Base-by-base conservation (phyloP, 1,140 invertebrate genomes). In the Neomicropteryx cornuta region DNA sequence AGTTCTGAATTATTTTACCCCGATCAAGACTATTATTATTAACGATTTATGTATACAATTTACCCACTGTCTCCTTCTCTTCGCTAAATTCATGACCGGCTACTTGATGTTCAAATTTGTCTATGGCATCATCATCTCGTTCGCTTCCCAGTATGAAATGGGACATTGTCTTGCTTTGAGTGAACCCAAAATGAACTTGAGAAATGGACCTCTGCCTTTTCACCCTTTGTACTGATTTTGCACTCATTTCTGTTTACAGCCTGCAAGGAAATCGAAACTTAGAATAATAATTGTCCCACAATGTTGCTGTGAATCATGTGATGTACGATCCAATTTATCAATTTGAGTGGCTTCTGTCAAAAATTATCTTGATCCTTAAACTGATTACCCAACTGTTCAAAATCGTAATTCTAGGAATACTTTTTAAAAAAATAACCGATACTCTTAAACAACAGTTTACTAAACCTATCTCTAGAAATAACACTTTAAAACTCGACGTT, bases 31-130 rank as follows among this genome's bases (percentile, higher is more conserved):
- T n/a, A 23, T 28, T 20, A n/a, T 31, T 3, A n/a, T 14, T 5
- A 5, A 13, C 18, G 38, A 31, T 17, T 20, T 5, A 36, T 18
- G 35, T 21, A 24, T 27, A 28, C 19, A 46, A n/a, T 53, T 59
- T 59, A 75, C 80, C 79, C 33, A 72, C 57, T 34, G 62, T 69
- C 42, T 64, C 57, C 35, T 67, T 68, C 19, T 66, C 62, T 10
- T 61, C 52, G 19, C 69, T 62, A 40, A 71, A 75, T 37, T 60
- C 62, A 53, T 87, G 83, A 1, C 82, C 82, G 16, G 79, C 80
- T 2, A 86, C 81, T 62, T 85, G 83, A 42, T 71, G 71, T 44
- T 27, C 44, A 40, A 56, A 64, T 10, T 51, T 53, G 5, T 55
- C 51, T 10, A 58, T 33, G 30, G 50, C 44, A 0, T 44, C 33